Evolutionary conservation across 2,797 vertebrate genomes (phyloP).

Genomic region (Odontamblyopus rebecca): DNA sequence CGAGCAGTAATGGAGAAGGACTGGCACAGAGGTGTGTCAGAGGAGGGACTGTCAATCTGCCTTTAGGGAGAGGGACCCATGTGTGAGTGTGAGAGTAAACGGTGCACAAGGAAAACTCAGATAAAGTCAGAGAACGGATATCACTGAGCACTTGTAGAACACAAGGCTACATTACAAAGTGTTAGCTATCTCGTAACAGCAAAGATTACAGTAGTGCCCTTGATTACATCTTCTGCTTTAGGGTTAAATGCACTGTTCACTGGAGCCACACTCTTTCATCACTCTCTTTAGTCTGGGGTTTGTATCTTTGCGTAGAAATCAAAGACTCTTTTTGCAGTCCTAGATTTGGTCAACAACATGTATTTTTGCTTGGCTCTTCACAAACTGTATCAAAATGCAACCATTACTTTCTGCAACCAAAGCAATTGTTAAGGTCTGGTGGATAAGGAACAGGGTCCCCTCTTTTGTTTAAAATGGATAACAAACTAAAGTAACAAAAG

Average conservation of each 20-base stretch:
- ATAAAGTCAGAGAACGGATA: background rate
- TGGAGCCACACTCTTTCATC: background rate
- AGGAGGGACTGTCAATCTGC: slow-evolving; percentile 30
- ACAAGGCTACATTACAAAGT: background rate
- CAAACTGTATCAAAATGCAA: background rate
- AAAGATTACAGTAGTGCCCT: background rate
- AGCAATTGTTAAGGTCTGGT: background rate
- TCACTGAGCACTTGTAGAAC: background rate
- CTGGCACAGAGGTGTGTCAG: slow-evolving; percentile 41
- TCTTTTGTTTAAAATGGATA: background rate
- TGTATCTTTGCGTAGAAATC: background rate
- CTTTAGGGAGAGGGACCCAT: slow-evolving; percentile 9
- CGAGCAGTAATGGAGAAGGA: slow-evolving; percentile 54
- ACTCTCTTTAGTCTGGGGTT: background rate
- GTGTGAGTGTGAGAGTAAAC: slow-evolving; percentile 27
- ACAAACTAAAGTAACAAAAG: background rate
- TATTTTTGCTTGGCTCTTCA: background rate
- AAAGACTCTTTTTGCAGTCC: background rate
- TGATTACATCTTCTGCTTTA: background rate
- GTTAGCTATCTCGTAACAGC: background rate
- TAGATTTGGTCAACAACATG: background rate
- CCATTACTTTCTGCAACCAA: background rate
- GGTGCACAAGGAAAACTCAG: slow-evolving; percentile 20
- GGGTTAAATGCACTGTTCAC: background rate
- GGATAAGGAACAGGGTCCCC: background rate